These are phyloP conservation scores for Ceratothoa steindachneri DNA, from an alignment of 2,888 invertebrate species.

Conservation along the genomic window DNA sequence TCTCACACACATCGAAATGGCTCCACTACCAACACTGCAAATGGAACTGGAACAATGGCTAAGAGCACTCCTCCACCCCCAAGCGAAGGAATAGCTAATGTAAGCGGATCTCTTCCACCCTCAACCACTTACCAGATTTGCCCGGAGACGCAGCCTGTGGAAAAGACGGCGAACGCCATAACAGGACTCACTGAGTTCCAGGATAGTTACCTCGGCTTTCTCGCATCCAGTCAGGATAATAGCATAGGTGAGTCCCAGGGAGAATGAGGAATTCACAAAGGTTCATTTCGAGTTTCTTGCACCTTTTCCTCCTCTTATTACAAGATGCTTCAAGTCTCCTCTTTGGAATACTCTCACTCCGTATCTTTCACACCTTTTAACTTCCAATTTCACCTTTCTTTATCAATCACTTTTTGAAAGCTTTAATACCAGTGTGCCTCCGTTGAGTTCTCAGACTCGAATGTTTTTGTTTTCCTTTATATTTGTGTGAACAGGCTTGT, in stretches of 20 bases:
- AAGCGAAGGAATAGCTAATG: background rate
- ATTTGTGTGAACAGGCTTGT: no score
- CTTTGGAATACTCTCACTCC: background rate
- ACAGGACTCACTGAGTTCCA: constrained; percentile 60
- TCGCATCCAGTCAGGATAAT: constrained; percentile 30
- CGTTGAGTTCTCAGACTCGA: no score
- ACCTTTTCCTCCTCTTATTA: no score
- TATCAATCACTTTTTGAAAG: no score
- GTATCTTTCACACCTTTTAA: background rate
- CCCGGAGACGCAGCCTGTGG: constrained; percentile 50
- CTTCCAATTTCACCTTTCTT: background rate
- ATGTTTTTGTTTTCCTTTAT: no score
- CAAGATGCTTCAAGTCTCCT: no score
- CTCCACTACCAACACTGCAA: background rate
- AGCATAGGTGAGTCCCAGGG: no score
- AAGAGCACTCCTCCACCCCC: constrained; percentile 9
- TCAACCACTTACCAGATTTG: background rate
- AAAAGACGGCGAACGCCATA: constrained; percentile 56
- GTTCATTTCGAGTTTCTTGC: no score
- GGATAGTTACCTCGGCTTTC: constrained; percentile 57
- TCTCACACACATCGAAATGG: constrained; percentile 70
- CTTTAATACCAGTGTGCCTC: no score
- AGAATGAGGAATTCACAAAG: no score
- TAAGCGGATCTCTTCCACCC: background rate
- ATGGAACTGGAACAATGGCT: background rate